Percentiles rank a stretch among this genome's conserved stretches.
Evolutionary conservation across 1,140 invertebrate genomes (phyloP).

Genomic region (Lamellibrachia luymesi): DNA sequence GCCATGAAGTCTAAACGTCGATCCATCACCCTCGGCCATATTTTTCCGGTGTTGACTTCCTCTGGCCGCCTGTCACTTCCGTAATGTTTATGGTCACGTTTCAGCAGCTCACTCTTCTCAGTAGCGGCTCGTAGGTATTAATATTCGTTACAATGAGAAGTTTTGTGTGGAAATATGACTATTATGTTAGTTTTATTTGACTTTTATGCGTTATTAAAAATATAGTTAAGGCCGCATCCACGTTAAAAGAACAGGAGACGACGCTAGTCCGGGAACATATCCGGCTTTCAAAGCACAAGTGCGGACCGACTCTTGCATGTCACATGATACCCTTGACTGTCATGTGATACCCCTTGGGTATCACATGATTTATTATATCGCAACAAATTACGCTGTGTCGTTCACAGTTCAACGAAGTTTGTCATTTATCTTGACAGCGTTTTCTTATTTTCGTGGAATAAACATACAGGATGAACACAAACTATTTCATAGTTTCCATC

Average conservation of each 20-base stretch:
- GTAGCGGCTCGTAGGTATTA: neutral
- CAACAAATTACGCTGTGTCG: neutral
- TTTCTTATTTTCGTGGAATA: neutral
- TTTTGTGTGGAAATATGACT: neutral
- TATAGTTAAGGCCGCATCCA: neutral
- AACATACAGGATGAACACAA: neutral
- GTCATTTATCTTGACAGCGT: neutral
- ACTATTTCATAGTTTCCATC: neutral
- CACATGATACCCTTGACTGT: neutral
- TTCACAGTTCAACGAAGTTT: neutral
- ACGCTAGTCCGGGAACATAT: neutral
- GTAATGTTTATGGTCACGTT: neutral
- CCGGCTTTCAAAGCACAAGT: neutral
- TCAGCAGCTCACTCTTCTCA: neutral
- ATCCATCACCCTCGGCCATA: neutral
- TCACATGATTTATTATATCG: neutral
- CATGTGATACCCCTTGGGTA: neutral
- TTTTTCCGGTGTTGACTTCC: neutral
- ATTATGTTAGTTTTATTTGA: neutral
- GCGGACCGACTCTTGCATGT: neutral
- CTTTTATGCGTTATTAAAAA: neutral
- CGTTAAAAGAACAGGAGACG: neutral
- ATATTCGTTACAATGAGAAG: neutral
- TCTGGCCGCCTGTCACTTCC: neutral
- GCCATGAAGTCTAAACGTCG: neutral